phyloP scores from a whole-genome alignment of 1,140 invertebrate genomes.

The Campodea augens region DNA sequence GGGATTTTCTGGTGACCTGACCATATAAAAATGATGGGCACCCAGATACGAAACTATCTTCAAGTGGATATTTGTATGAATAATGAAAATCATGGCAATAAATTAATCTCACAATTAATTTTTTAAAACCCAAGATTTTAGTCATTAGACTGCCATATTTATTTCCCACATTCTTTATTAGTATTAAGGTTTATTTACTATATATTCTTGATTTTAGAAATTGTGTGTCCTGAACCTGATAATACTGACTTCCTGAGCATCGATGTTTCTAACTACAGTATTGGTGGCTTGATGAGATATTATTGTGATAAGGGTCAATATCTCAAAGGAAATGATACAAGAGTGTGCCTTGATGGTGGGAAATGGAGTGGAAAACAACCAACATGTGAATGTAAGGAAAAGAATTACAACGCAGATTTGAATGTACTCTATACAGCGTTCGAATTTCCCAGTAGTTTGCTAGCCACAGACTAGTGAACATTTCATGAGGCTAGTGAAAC shows the following conservation, averaged over 20 bases:
- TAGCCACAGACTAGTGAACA: no score
- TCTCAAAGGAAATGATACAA: slow-evolving; percentile 49
- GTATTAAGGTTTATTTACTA: background rate
- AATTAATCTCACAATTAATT: no score
- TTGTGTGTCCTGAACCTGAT: slow-evolving; percentile 50
- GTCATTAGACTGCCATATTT: background rate
- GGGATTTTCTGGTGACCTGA: no score
- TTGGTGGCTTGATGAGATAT: slow-evolving; percentile 58
- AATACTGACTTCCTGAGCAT: slow-evolving; percentile 32
- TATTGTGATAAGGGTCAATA: slow-evolving; percentile 58
- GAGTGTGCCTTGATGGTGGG: slow-evolving; percentile 54
- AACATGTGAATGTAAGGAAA: slow-evolving; percentile 53
- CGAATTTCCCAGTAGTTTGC: no score
- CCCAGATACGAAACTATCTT: no score
- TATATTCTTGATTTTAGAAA: slow-evolving; percentile 34
- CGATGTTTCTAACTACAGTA: slow-evolving; percentile 38
- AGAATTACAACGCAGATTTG: background rate
- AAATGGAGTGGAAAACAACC: slow-evolving; percentile 62
- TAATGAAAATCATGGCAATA: no score
- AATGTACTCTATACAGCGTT: no score
- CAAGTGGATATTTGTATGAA: no score
- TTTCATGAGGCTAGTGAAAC: no score
- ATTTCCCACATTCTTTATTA: background rate
- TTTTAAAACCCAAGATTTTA: no score
- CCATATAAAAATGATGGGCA: no score